Conservation (phyloP, 2,888 invertebrate genomes). For the Scaptomyza reducta region DNA sequence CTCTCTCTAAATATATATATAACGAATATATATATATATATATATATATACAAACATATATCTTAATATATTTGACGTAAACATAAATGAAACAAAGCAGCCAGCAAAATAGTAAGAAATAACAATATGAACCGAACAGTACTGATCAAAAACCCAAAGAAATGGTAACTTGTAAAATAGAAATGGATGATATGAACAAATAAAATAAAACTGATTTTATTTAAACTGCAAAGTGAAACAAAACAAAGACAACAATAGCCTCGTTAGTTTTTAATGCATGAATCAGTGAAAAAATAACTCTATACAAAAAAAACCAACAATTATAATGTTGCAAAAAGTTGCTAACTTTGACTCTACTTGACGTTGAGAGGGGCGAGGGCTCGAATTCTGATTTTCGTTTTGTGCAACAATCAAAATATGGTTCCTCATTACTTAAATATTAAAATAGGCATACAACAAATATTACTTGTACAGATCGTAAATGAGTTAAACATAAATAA, state of each 20-base stretch:
- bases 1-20: conserved; percentile 58
- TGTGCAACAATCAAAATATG: conserved; percentile 66
- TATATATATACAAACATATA: conserved; percentile 34
- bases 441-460: conserved; percentile 26
- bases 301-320: conserved; percentile 35
- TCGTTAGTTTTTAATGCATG: conserved; percentile 72
- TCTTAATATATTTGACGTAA: conserved; percentile 67
- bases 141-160: conserved; percentile 30
- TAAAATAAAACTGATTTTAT: conserved; percentile 47
- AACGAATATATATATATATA: conserved; percentile 20
- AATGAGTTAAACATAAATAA: conserved; percentile 46
- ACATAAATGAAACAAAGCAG: conserved; percentile 33
- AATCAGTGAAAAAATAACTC: conserved; percentile 52
- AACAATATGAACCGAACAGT: conserved; percentile 14
- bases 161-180: conserved; percentile 48
- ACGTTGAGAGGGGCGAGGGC: conserved; percentile 4
- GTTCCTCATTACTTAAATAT: conserved; percentile 54
- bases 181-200: conserved; percentile 24
- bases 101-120: conserved; percentile 50
- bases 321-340: conserved; percentile 66
- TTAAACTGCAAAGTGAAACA: conserved; percentile 45
- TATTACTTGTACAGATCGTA: conserved; percentile 47
- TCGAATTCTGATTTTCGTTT: conserved; percentile 27
- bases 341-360: conserved; percentile 17
- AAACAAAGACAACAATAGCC: conserved; percentile 66